These are phyloP conservation scores for Ardeotis arabs DNA, from an alignment of 2,113 vertebrate species.

Conservation along the genomic window DNA sequence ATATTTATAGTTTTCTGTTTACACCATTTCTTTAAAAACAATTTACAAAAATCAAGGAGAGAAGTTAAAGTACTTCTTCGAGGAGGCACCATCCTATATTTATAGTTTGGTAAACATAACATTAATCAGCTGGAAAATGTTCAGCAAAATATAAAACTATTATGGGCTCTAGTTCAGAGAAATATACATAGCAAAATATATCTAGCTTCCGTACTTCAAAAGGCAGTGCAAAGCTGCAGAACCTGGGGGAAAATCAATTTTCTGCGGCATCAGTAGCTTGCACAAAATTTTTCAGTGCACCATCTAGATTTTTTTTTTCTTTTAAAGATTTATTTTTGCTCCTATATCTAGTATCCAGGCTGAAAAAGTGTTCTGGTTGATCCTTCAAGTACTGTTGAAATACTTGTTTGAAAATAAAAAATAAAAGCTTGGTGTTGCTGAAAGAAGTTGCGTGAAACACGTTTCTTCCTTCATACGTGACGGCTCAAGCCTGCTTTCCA, in stretches of 20 bases:
- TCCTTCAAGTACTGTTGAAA: not conserved
- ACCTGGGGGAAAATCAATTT: constrained; percentile 69
- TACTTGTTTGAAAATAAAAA: not conserved
- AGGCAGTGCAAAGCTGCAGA: constrained; percentile 51
- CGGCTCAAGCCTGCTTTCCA: not conserved
- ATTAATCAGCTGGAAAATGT: constrained; percentile 66
- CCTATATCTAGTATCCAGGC: rapidly evolving
- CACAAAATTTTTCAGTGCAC: constrained; percentile 15
- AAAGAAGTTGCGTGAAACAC: rapidly evolving
- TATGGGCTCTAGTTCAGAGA: constrained; percentile 46
- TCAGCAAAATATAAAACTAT: constrained; percentile 18
- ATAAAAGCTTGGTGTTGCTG: not conserved
- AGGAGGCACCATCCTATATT: constrained; percentile 24
- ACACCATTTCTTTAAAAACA: not conserved
- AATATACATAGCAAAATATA: constrained; percentile 54
- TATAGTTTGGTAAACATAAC: constrained; percentile 51
- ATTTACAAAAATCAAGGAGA: constrained; percentile 12
- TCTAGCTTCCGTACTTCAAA: constrained; percentile 59
- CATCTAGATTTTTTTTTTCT: not conserved
- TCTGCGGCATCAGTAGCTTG: constrained; percentile 19
- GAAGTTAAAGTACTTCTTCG: constrained; percentile 43
- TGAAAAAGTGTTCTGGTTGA: not conserved
- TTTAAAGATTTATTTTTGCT: constrained; percentile 16
- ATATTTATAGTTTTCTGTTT: not conserved
- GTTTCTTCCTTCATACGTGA: not conserved